A percentile compares a stretch with the other conserved stretches of the same genome.
These are phyloP conservation scores for Cichladusa arquata DNA, from an alignment of 2,113 vertebrate genomes.

Conservation along the genomic window DNA sequence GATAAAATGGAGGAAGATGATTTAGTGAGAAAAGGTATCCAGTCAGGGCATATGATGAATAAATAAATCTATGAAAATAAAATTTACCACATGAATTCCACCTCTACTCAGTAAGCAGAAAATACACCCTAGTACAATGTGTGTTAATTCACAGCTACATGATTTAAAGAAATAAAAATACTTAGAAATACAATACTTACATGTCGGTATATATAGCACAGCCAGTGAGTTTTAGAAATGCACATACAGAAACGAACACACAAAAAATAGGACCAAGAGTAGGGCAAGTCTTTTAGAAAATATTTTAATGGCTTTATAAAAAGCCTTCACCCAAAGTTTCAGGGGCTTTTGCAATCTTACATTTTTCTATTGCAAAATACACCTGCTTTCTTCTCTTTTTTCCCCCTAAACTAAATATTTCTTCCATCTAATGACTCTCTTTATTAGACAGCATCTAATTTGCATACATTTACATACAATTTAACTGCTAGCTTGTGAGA, in stretches of 20 bases:
- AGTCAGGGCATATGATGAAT: neutral
- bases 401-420: constrained; percentile 82
- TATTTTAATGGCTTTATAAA: constrained; percentile 74
- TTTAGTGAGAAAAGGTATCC: neutral
- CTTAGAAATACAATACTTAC: neutral
- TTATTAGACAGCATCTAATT: constrained; percentile 87
- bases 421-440: constrained; percentile 87
- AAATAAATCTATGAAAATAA: neutral
- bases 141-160: neutral
- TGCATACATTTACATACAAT: constrained; percentile 89
- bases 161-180: neutral
- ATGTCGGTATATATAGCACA: neutral
- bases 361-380: constrained; percentile 80
- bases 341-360: constrained; percentile 70
- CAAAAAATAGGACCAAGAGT: constrained; percentile 64
- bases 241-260: constrained; percentile 26
- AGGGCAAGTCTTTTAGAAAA: constrained; percentile 68
- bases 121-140: neutral
- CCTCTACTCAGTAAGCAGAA: neutral
- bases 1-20: neutral
- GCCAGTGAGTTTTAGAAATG: neutral
- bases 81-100: neutral
- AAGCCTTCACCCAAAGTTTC: constrained; percentile 72
- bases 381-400: constrained; percentile 78
- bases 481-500: constrained; percentile 84